Conservation (phyloP, 2,797 vertebrate species). For the Semotilus atromaculatus region DNA sequence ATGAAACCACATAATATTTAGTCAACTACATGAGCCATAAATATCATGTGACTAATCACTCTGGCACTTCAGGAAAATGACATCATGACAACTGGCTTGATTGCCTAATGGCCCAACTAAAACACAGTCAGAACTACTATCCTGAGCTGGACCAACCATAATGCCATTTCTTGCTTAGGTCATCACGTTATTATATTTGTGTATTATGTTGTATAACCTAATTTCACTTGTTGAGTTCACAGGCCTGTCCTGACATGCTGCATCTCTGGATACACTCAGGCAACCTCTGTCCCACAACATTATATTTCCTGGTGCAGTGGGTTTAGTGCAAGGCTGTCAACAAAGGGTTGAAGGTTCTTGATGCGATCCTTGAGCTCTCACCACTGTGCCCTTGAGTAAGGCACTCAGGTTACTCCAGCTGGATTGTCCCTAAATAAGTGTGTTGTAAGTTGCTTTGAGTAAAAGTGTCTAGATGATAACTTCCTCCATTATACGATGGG, state of each 20-base stretch:
- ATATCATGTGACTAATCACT: background rate
- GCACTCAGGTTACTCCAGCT: constrained; percentile 11
- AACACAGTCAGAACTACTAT: background rate
- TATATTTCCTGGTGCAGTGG: background rate
- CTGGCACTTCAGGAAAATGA: background rate
- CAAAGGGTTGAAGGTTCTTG: background rate
- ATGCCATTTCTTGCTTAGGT: background rate
- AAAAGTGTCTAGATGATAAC: background rate
- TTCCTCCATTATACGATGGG: background rate
- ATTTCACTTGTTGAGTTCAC: constrained; percentile 1
- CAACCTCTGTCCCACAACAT: background rate
- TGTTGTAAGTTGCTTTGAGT: background rate
- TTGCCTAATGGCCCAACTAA: background rate
- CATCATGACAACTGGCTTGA: background rate
- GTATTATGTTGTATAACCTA: background rate
- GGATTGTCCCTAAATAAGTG: constrained; percentile 16
- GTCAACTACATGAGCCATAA: background rate
- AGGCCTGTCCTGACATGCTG: constrained; percentile 25
- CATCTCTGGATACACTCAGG: background rate
- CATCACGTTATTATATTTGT: background rate
- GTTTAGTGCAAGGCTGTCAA: background rate
- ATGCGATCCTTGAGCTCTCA: constrained; percentile 7
- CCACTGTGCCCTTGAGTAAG: background rate
- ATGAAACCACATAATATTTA: background rate
- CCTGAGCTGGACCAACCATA: background rate